A percentile compares a stretch with the other conserved stretches of the same genome.
phyloP scores from a whole-genome alignment of 2,797 vertebrate species.

The Onychomys leucogaster region DNA sequence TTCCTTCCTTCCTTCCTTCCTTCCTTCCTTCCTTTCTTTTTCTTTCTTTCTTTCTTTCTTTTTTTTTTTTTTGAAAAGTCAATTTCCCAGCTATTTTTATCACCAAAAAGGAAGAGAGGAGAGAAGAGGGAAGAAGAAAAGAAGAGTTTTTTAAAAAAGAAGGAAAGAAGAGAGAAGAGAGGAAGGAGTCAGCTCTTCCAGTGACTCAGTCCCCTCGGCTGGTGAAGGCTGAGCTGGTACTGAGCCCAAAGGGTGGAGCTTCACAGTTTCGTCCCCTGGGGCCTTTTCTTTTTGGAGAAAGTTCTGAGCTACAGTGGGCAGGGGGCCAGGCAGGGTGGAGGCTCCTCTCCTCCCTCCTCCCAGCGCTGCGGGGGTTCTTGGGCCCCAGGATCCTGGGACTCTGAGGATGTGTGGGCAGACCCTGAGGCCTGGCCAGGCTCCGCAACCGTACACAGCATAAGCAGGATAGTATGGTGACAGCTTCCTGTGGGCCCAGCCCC shows the following conservation, averaged over 20 bases:
- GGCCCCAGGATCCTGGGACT: not conserved
- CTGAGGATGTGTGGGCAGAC: not conserved
- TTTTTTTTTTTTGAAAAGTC: not conserved
- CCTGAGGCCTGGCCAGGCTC: not conserved
- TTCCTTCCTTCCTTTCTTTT: too few species aligned
- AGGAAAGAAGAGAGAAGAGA: too few species aligned
- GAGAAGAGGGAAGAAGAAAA: not conserved
- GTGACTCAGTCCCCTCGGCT: constrained; percentile 70
- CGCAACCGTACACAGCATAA: too few species aligned
- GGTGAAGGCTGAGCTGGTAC: not conserved
- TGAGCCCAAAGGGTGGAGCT: constrained; percentile 28
- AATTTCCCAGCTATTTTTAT: constrained; percentile 65
- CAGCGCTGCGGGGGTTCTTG: not conserved
- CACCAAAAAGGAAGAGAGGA: not conserved
- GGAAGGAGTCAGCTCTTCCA: not conserved
- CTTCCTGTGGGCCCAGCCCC: not conserved
- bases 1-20: too few species aligned
- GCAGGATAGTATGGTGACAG: rapidly evolving
- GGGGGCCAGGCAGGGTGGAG: constrained; percentile 3
- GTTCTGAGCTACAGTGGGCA: constrained; percentile 54
- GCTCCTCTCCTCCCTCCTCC: not conserved
- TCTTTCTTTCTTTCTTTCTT: too few species aligned
- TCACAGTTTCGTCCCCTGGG: constrained; percentile 72
- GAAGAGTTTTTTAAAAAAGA: too few species aligned
- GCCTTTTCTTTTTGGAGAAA: constrained; percentile 77